These are phyloP conservation scores for Platalea minor DNA, from an alignment of 2,797 vertebrate species.

Conservation along the genomic window DNA sequence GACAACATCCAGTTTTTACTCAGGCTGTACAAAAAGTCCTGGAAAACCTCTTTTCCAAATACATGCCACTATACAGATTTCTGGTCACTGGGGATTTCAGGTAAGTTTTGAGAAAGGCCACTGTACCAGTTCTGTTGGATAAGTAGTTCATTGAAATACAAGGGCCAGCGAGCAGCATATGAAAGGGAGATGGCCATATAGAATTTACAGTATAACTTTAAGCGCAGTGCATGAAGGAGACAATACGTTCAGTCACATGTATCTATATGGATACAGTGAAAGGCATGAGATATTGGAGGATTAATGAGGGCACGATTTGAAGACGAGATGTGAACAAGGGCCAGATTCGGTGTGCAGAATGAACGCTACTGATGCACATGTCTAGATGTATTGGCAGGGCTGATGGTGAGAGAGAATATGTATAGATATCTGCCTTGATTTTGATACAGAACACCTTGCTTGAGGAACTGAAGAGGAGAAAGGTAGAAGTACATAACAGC, in stretches of 20 bases:
- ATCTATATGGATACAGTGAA: not conserved
- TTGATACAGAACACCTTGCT: not conserved
- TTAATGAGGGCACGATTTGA: not conserved
- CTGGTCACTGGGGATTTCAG: not conserved
- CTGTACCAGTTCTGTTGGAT: not conserved
- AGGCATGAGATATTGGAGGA: accelerated
- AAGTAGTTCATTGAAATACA: not conserved
- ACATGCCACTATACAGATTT: not conserved
- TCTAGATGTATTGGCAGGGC: not conserved
- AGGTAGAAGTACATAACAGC: not conserved
- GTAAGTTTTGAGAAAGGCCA: not conserved
- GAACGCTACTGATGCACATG: not conserved
- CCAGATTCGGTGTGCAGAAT: not conserved
- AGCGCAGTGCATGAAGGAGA: not conserved
- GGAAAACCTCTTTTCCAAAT: not conserved
- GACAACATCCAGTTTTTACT: not conserved
- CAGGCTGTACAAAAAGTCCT: not conserved
- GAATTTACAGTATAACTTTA: not conserved
- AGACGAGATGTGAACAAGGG: not conserved
- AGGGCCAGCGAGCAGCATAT: not conserved
- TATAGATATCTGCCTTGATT: not conserved
- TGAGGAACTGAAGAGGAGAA: not conserved
- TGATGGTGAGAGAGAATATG: not conserved
- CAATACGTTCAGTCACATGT: not conserved
- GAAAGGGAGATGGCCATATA: not conserved